These are phyloP conservation scores for Drosophila nigrodunni DNA, from an alignment of 1,140 invertebrate species.

Conservation along the genomic window DNA sequence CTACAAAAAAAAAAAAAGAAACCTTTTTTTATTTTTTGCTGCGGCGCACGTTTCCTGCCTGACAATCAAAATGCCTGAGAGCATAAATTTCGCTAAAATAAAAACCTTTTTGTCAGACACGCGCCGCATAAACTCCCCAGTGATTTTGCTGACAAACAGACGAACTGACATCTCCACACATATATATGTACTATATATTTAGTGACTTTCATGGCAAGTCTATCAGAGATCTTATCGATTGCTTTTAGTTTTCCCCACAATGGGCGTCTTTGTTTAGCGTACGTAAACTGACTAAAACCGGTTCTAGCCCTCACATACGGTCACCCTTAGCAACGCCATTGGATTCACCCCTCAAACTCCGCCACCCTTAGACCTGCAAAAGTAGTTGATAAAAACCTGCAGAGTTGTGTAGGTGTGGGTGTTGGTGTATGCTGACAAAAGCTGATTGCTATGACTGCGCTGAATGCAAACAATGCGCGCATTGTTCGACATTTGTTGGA, in stretches of 20 bases:
- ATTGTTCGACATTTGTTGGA: not conserved
- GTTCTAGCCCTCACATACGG: constrained; percentile 48
- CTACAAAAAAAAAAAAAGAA: constrained; percentile 27
- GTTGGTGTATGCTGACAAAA: constrained; percentile 6
- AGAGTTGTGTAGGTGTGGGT: not conserved
- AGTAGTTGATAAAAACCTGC: not conserved
- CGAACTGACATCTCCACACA: constrained; percentile 20
- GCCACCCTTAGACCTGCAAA: constrained; percentile 41
- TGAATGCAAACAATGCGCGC: not conserved
- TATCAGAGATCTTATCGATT: constrained; percentile 67
- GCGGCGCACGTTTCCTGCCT: constrained; percentile 64
- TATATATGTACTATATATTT: constrained; percentile 11
- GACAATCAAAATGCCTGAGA: constrained; percentile 54
- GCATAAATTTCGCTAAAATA: constrained; percentile 16
- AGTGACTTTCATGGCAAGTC: constrained; percentile 10
- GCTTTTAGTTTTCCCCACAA: constrained; percentile 41
- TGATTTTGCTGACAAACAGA: constrained; percentile 8
- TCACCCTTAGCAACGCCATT: constrained; percentile 52
- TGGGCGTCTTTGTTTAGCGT: constrained; percentile 57
- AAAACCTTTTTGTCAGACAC: constrained; percentile 50
- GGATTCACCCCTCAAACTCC: constrained; percentile 17
- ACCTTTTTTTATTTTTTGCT: constrained; percentile 8
- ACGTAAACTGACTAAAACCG: constrained; percentile 64
- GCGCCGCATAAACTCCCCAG: constrained; percentile 21
- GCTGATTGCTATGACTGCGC: constrained; percentile 25